phyloP scores from a whole-genome alignment of 2,888 invertebrate species.

The Cheilosia impressa region DNA sequence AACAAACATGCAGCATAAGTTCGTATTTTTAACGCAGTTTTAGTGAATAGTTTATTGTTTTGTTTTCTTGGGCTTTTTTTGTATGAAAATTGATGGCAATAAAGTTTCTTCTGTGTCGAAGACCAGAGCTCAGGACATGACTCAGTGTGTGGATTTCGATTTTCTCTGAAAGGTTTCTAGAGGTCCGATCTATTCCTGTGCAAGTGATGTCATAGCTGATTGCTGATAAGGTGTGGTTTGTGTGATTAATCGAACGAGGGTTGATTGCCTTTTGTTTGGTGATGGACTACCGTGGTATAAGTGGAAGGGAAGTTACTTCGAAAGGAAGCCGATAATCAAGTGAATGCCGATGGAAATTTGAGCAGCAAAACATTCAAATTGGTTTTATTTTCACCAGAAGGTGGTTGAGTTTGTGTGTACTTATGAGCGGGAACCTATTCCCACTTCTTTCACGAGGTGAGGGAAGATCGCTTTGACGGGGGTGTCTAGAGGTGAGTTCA shows the following conservation, averaged over 20 bases:
- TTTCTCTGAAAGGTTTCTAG: background rate
- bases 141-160: slow-evolving; percentile 20
- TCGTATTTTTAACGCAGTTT: slow-evolving; percentile 42
- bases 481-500: too few species aligned
- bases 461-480: too few species aligned
- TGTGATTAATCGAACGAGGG: slow-evolving; percentile 9
- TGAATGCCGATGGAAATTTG: too few species aligned
- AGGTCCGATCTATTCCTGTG: slow-evolving; percentile 28
- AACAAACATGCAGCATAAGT: slow-evolving; percentile 45
- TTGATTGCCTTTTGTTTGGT: background rate
- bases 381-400: too few species aligned
- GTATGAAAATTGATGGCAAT: slow-evolving; percentile 35
- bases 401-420: too few species aligned
- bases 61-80: slow-evolving; percentile 9
- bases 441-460: too few species aligned
- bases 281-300: background rate
- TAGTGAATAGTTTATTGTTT: slow-evolving; percentile 38
- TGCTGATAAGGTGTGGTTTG: slow-evolving; percentile 18
- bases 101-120: slow-evolving; percentile 39
- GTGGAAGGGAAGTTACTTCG: background rate
- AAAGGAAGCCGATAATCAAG: too few species aligned
- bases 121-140: slow-evolving; percentile 44
- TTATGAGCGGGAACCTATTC: too few species aligned
- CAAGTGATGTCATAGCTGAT: slow-evolving; percentile 46
- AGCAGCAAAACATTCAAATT: too few species aligned